Conservation (phyloP, 1,140 invertebrate genomes). For the Eurosta solidaginis region DNA sequence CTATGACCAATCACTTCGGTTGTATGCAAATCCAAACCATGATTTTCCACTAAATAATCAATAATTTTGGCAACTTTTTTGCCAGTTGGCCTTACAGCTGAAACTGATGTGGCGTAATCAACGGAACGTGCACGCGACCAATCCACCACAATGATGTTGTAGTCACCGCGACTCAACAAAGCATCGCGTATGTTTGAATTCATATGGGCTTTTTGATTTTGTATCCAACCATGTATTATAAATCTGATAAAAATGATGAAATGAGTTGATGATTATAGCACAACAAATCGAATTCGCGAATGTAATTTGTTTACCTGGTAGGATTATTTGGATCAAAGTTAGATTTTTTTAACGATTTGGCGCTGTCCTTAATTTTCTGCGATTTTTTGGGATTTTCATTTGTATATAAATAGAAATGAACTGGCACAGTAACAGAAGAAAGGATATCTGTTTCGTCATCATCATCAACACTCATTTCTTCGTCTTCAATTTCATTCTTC, state of each 20-base stretch:
- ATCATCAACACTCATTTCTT: no score
- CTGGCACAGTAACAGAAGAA: background rate
- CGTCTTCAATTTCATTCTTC: background rate
- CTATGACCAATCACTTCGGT: conserved; percentile 69
- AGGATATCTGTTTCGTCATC: no score
- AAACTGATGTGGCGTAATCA: conserved; percentile 57
- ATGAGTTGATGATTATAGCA: conserved; percentile 41
- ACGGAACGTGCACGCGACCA: conserved; percentile 57
- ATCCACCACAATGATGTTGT: conserved; percentile 64
- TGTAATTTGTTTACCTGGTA: conserved; percentile 45
- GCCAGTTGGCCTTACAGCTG: conserved; percentile 60
- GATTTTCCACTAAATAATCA: conserved; percentile 54
- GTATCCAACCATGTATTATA: conserved; percentile 42
- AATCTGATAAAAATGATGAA: conserved; percentile 30
- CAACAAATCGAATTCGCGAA: conserved; percentile 62
- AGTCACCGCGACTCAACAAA: conserved; percentile 57
- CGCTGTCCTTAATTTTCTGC: conserved; percentile 16
- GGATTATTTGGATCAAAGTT: conserved; percentile 39
- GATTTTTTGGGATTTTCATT: conserved; percentile 31
- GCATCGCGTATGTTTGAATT: conserved; percentile 46
- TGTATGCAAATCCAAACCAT: conserved; percentile 61
- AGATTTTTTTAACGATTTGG: conserved; percentile 31
- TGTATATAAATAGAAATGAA: conserved; percentile 41
- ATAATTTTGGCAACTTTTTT: conserved; percentile 61
- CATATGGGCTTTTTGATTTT: conserved; percentile 29